These are phyloP conservation scores for Lasiurus cinereus DNA, from an alignment of 2,113 vertebrate genomes.

Conservation along the genomic window DNA sequence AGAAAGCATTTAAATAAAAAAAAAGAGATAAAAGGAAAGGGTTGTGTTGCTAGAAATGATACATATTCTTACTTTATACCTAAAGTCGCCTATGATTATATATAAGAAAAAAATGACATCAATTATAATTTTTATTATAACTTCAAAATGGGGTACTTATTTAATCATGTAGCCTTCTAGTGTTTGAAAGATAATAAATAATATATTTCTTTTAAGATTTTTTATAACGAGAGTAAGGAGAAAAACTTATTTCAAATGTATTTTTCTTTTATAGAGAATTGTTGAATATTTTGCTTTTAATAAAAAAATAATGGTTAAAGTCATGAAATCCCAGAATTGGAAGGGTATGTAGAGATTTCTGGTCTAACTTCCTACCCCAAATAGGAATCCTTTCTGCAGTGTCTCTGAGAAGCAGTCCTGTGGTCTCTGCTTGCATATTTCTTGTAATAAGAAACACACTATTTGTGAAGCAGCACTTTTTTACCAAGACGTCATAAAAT, in stretches of 20 bases:
- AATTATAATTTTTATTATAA: conserved; percentile 42
- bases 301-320: conserved; percentile 7
- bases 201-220: not conserved
- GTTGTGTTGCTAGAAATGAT: not conserved
- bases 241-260: not conserved
- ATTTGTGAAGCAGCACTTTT: conserved; percentile 57
- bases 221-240: not conserved
- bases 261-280: conserved; percentile 20
- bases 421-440: conserved; percentile 53
- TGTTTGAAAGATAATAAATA: conserved; percentile 1
- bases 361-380: conserved; percentile 46
- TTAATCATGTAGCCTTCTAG: not conserved
- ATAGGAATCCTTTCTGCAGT: conserved; percentile 40
- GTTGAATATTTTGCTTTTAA: conserved; percentile 47
- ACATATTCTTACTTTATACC: not conserved
- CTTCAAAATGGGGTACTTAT: conserved; percentile 7
- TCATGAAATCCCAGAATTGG: conserved; percentile 44
- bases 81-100: not conserved
- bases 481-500: conserved; percentile 62
- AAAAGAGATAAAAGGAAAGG: not conserved
- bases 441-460: conserved; percentile 68
- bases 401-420: conserved; percentile 1
- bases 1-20: conserved; percentile 26
- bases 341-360: conserved; percentile 44
- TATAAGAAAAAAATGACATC: not conserved